These are phyloP conservation scores for Etheostoma nigrum DNA, from an alignment of 2,797 vertebrate species.

Conservation along the genomic window DNA sequence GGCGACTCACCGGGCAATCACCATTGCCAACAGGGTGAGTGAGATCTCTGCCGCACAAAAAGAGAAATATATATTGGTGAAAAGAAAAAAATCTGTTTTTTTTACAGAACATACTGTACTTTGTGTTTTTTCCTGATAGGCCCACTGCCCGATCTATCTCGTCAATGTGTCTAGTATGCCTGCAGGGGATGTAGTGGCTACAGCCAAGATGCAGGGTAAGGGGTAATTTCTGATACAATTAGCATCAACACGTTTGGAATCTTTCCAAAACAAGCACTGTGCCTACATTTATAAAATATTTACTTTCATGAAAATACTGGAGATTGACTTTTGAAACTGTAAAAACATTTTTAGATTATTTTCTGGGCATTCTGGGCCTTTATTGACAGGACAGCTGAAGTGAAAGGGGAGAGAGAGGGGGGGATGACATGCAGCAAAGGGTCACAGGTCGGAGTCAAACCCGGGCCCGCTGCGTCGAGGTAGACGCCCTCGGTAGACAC, in stretches of 20 bases:
- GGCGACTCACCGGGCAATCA: constrained; percentile 94
- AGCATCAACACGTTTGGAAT: neutral
- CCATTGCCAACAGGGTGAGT: constrained; percentile 95
- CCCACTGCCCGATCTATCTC: constrained; percentile 94
- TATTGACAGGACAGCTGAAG: no score
- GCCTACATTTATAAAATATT: neutral
- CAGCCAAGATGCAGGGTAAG: constrained; percentile 97
- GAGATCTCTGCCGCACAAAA: neutral
- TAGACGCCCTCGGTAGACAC: no score
- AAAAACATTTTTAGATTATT: no score
- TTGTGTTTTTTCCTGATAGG: constrained; percentile 76
- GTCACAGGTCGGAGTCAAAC: no score
- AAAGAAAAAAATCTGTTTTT: neutral
- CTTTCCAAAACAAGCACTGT: neutral
- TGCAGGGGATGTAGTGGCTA: constrained; percentile 92
- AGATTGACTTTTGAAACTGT: neutral
- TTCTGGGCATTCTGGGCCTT: no score
- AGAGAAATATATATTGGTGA: neutral
- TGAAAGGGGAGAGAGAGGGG: no score
- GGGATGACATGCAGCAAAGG: no score
- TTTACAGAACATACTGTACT: neutral
- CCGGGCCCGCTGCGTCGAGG: no score
- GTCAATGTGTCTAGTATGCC: constrained; percentile 97
- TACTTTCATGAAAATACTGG: neutral
- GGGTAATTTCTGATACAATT: neutral